Evolutionary conservation across 2,113 vertebrate genomes (phyloP), one percentile per base, ranked within the genome.

Genomic region (Potamarius usumacintae): DNA sequence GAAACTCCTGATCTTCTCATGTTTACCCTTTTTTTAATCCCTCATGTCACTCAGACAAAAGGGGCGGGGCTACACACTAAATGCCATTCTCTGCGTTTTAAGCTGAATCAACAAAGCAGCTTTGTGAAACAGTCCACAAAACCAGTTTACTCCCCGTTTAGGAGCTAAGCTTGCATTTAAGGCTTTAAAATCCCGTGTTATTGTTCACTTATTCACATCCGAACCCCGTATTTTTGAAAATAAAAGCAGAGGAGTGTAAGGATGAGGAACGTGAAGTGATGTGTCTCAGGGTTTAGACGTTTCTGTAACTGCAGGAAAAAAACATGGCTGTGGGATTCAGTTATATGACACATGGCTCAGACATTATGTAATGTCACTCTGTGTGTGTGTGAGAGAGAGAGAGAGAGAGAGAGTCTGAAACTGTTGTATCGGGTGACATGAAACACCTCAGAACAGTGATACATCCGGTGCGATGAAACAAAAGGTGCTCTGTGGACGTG

Each of bases 381-480:
- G 5, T 52, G 69, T 72, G 34, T 25, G 42, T 4, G 42, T 4
- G 42, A 42, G 42, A 42, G 42, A 42, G 42, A 42, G n/a, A 27
- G 52, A 55, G 55, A 55, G 25, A n/a, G 76, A 52, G 7, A 14
- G 27, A 27, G 76, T 27, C 76, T 79, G 76, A 79, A 77, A 17
- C 76, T 79, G 76, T 79, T 7, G 1, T 8, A 27, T 55, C 52
- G 18, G 76, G 14, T 79, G 76, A 79, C 5, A 12, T 18, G 17
- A 80, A 80, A 80, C 58, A 67, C 69, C 84, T 90, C 85, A 88
- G 81, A 89, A 87, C 92, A 88, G 82, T 86, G 90, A 88, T 90
- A 90, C 83, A 72, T 88, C 92, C 91, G 91, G 90, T 87, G 89
- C 84, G 78, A 86, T 63, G 86, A 69, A 71, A 82, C 65, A 84